These are phyloP conservation scores for Euplexia lucipara DNA, from an alignment of 2,888 invertebrate genomes.

Conservation along the genomic window DNA sequence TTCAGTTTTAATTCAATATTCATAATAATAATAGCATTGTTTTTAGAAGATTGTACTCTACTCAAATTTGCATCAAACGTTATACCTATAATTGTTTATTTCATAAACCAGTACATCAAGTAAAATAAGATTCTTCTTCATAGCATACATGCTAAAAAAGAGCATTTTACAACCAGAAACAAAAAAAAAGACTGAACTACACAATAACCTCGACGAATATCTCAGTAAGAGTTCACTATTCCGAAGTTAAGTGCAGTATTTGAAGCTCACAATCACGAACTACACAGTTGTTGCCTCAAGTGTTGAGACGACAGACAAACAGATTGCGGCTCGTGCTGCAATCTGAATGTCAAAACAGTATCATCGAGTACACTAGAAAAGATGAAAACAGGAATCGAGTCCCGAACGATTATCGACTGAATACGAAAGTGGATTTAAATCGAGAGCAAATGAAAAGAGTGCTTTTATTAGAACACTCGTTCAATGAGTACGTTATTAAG, in stretches of 20 bases:
- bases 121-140: background rate
- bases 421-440: slow-evolving; percentile 26
- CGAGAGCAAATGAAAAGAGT: slow-evolving; percentile 8
- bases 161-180: background rate
- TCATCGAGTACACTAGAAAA: slow-evolving; percentile 48
- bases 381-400: slow-evolving; percentile 27
- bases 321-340: slow-evolving; percentile 39
- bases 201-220: background rate
- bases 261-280: slow-evolving; percentile 16
- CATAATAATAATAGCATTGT: too few relatives aligned
- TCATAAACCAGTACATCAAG: too few relatives aligned
- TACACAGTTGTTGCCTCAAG: slow-evolving; percentile 33
- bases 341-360: slow-evolving; percentile 67
- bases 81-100: too few relatives aligned
- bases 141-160: background rate
- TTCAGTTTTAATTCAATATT: too few relatives aligned
- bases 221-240: background rate
- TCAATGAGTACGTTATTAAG: background rate
- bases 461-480: slow-evolving; percentile 16
- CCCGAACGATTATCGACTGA: slow-evolving; percentile 25
- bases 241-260: background rate
- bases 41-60: too few relatives aligned
- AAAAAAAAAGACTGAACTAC: background rate
- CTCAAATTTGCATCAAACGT: too few relatives aligned
- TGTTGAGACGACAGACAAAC: slow-evolving; percentile 34